phyloP scores from a whole-genome alignment of 2,797 vertebrate genomes.

The Chromobotia macracanthus region DNA sequence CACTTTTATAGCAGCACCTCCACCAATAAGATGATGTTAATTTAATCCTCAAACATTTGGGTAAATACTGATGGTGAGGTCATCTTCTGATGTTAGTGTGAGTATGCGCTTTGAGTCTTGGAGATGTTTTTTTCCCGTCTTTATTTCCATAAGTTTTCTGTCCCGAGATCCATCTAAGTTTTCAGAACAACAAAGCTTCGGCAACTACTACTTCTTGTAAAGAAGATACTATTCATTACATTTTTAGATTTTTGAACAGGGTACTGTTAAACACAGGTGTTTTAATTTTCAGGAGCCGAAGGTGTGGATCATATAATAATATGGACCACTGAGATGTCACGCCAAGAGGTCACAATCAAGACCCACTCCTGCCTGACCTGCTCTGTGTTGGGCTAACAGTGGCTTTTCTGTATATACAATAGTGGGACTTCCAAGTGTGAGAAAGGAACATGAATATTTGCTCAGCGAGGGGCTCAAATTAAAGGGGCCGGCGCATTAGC shows the following conservation, averaged over 20 bases:
- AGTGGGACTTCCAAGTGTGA: conserved; percentile 55
- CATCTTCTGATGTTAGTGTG: too few relatives aligned
- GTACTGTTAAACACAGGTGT: conserved; percentile 45
- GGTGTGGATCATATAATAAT: conserved; percentile 57
- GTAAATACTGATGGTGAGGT: too few relatives aligned
- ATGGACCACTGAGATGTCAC: conserved; percentile 50
- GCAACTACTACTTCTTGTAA: conserved; percentile 51
- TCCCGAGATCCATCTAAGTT: conserved; percentile 4
- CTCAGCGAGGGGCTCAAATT: conserved; percentile 53
- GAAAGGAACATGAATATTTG: conserved; percentile 57
- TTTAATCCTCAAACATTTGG: conserved; percentile 2
- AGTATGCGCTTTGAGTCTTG: too few relatives aligned
- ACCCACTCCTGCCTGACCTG: conserved; percentile 58
- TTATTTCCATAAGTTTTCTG: too few relatives aligned
- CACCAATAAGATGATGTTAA: conserved; percentile 23
- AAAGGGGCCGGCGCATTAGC: conserved; percentile 48
- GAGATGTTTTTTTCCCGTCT: too few relatives aligned
- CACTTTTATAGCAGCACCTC: conserved; percentile 2
- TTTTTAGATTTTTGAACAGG: conserved; percentile 47
- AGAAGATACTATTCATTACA: conserved; percentile 54
- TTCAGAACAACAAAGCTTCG: conserved; percentile 13
- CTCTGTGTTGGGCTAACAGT: conserved; percentile 45
- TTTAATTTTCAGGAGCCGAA: conserved; percentile 50
- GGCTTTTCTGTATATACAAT: conserved; percentile 58
- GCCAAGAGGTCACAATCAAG: conserved; percentile 52